Evolutionary conservation across 1,140 invertebrate species (phyloP).

Genomic region (Subanguina moxae): DNA sequence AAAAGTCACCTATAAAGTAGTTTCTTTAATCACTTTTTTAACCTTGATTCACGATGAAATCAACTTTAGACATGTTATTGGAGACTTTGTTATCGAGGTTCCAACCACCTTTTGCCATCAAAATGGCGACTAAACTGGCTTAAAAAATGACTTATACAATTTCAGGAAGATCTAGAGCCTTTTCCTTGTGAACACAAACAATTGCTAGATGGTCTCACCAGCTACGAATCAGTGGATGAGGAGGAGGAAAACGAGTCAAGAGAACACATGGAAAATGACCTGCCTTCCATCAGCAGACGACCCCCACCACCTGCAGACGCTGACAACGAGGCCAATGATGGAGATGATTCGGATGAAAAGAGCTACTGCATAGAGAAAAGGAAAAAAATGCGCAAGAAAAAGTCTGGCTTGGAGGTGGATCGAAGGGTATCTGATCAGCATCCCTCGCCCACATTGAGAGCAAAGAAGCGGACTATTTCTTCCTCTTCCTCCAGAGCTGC

Average conservation of each 20-base stretch:
- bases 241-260: no score
- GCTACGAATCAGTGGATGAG: neutral
- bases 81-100: conserved; percentile 22
- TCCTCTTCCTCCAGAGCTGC: neutral
- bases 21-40: no score
- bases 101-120: no score
- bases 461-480: neutral
- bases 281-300: neutral
- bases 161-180: conserved; percentile 26
- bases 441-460: neutral
- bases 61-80: conserved; percentile 17
- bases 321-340: conserved; percentile 2
- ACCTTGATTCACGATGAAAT: no score
- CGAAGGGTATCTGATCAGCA: neutral
- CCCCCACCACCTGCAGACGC: neutral
- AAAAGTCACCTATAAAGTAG: neutral
- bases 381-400: neutral
- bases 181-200: conserved; percentile 21
- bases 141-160: neutral
- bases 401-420: neutral
- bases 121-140: no score
- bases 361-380: neutral
- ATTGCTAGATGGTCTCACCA: conserved; percentile 8
- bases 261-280: neutral
- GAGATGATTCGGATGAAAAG: neutral